Conservation (phyloP, 2,888 invertebrate genomes). For the Andrena trimmerana region DNA sequence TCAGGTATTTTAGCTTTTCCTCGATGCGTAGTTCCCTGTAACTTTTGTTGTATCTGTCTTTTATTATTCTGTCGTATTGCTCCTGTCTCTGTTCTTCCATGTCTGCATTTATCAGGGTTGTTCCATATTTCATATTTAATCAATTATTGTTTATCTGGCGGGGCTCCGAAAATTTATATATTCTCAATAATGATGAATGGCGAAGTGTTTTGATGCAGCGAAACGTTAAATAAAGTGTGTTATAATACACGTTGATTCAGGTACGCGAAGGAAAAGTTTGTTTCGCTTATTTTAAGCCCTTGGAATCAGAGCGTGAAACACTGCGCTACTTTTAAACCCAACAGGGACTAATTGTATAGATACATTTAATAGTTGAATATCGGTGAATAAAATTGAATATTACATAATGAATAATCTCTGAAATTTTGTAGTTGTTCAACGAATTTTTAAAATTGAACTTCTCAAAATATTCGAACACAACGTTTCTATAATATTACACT, state of each 20-base stretch:
- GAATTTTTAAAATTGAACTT: background rate
- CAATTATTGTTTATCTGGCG: too few species aligned
- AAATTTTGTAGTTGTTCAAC: background rate
- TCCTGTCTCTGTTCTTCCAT: too few species aligned
- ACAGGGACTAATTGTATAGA: constrained; percentile 14
- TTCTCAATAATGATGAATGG: background rate
- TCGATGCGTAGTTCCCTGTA: too few species aligned
- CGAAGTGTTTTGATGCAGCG: background rate
- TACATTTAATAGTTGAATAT: constrained; percentile 3
- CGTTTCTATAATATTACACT: background rate
- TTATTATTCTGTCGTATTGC: too few species aligned
- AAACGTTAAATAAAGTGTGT: background rate
- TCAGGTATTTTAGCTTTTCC: background rate
- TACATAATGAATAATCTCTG: background rate
- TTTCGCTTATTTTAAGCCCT: constrained; percentile 38
- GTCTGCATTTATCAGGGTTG: too few species aligned
- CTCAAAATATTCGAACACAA: background rate
- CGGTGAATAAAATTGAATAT: background rate
- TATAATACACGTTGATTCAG: constrained; percentile 9
- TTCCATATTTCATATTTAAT: too few species aligned
- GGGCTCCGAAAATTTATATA: background rate
- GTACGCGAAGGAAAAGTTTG: constrained; percentile 9
- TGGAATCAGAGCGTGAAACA: constrained; percentile 53
- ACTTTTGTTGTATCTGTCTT: too few species aligned
- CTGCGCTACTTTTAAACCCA: constrained; percentile 21